A percentile compares a stretch with the other conserved stretches of the same genome.
phyloP scores from a whole-genome alignment of 53 echinoderm and acorn worm species.

The Glandiceps talaboti region DNA sequence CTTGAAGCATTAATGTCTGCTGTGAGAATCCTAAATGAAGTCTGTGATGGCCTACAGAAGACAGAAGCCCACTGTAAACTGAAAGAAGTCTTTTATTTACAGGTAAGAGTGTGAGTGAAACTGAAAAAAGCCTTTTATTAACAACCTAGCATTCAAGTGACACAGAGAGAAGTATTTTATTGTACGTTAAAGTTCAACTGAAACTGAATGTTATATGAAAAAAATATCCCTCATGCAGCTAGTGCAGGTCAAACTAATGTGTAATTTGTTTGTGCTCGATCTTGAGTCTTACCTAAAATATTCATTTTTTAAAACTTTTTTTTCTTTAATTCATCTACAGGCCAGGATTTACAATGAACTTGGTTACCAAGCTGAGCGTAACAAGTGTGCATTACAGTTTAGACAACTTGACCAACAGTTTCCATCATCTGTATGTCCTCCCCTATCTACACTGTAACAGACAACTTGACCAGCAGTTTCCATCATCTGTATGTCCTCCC shows the following conservation, averaged over 20 bases:
- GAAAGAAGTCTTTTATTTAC: constrained; percentile 77
- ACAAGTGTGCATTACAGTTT: constrained; percentile 74
- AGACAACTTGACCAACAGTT: constrained; percentile 71
- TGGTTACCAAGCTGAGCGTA: constrained; percentile 72
- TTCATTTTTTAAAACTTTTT: no score
- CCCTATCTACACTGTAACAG: constrained; percentile 49
- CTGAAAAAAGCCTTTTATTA: no score
- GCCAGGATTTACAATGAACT: constrained; percentile 75
- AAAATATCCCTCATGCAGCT: no score
- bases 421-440: constrained; percentile 43
- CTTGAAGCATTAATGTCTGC: constrained; percentile 51
- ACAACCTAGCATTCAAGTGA: no score
- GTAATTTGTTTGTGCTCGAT: no score
- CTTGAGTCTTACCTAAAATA: no score
- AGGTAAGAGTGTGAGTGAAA: no score
- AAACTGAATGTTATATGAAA: no score
- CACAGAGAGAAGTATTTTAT: no score
- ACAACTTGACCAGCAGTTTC: constrained; percentile 70
- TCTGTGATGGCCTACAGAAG: constrained; percentile 48
- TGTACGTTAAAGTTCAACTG: no score
- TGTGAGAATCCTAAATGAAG: constrained; percentile 55
- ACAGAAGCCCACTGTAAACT: constrained; percentile 63
- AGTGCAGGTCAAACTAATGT: no score
- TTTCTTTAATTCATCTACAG: no score
- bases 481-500: constrained; percentile 41